These are phyloP conservation scores for Adrianichthys oophorus DNA, from an alignment of 2,797 vertebrate species.

Conservation along the genomic window DNA sequence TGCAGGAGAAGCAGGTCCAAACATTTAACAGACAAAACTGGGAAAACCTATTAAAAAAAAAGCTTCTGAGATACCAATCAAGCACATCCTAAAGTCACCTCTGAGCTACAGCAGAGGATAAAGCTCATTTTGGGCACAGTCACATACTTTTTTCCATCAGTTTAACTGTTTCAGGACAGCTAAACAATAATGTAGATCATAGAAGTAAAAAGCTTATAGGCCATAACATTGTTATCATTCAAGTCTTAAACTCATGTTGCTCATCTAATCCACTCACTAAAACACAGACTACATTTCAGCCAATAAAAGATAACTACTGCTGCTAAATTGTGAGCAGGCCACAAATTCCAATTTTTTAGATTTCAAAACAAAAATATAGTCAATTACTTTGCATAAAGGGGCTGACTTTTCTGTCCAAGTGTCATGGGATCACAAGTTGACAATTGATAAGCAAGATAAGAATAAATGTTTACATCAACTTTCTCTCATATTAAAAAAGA, in stretches of 20 bases:
- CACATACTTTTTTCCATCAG: constrained; percentile 7
- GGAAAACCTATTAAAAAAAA: constrained; percentile 30
- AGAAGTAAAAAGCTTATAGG: constrained; percentile 10
- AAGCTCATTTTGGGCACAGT: constrained; percentile 18
- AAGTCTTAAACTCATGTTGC: constrained; percentile 5
- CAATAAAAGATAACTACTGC: neutral
- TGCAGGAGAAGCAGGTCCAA: constrained; percentile 33
- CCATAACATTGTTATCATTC: constrained; percentile 16
- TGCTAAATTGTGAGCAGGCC: constrained; percentile 1
- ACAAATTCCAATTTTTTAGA: constrained; percentile 3
- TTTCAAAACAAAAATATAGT: constrained; percentile 1
- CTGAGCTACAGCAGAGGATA: neutral
- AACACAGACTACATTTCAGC: constrained; percentile 5
- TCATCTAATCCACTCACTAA: constrained; percentile 10
- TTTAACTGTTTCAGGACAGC: constrained; percentile 2
- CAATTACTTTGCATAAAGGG: constrained; percentile 1
- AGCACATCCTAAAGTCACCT: constrained; percentile 19
- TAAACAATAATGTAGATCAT: constrained; percentile 16
- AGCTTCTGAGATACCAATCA: constrained; percentile 9
- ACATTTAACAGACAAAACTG: constrained; percentile 50
- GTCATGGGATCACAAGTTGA: neutral
- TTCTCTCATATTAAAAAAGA: constrained; percentile 25
- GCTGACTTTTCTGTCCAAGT: constrained; percentile 6
- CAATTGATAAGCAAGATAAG: constrained; percentile 1
- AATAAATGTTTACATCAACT: constrained; percentile 24